Evolutionary conservation across 2,113 vertebrate genomes (phyloP), one percentile per base, ranked within the genome.

Genomic region (Alligator sinensis): DNA sequence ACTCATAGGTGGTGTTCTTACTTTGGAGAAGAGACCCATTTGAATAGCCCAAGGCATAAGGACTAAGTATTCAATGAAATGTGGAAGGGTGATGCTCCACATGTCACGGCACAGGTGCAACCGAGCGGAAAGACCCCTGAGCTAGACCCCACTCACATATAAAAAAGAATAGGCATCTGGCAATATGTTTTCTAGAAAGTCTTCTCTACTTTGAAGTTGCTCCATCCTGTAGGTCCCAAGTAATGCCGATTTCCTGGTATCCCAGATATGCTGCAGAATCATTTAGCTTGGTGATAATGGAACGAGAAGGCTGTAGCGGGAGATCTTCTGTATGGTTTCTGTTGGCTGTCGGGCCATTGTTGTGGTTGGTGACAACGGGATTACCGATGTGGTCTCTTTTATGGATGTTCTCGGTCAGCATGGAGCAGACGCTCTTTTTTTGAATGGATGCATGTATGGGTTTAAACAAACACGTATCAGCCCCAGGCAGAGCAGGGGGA

Each of bases 231-330:
- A 54, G 28, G 27, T 21, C 57, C 10, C 17, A 14, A 87, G 15
- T 34, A 80, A 11, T 87, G 22, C 9, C 6, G 9, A 0, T 72
- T 70, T 66, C 28, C 17, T 76, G 10, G 6, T 79, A 27, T 66
- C 5, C 2, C 0, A 0, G 47, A 4, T 24, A 77, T 64, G 18
- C 55, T 62, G 0, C 3, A 6, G 68, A 54, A 2, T 30, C 25
- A 18, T 54, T 54, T 62, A 4, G 1, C 13, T 77, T 0, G 1
- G 10, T 55, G 59, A 30, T 4, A 16, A 68, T 5, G n/a, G 58
- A 68, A 57, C 0, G 2, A 55, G 11, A 82, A 77, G 75, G 64
- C 13, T 55, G 30, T 18, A 66, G 34, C n/a, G 30, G 21, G 75
- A 74, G 38, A n/a, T 19, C 12, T 25, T 76, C 70, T 27, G 12